Percentiles rank a stretch among this genome's conserved stretches.
phyloP scores from a whole-genome alignment of 2,797 vertebrate genomes.

The Labroides dimidiatus region DNA sequence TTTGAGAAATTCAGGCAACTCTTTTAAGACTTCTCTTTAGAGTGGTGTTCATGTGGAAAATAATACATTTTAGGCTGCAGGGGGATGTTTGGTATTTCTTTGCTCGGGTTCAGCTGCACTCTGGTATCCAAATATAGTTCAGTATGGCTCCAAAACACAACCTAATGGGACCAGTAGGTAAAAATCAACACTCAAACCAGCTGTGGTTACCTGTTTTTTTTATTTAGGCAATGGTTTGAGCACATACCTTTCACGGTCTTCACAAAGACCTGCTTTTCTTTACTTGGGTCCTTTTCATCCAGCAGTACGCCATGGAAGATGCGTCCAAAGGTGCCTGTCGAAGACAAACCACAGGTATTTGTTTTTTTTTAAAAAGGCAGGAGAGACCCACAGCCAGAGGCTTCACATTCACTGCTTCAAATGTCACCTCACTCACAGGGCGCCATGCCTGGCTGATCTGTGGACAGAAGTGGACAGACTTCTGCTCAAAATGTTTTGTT shows the following conservation, averaged over 20 bases:
- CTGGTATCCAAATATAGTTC: too few relatives aligned
- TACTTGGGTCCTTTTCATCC: constrained; percentile 97
- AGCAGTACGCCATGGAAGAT: constrained; percentile 96
- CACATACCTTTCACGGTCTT: constrained; percentile 97
- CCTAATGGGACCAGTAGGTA: too few relatives aligned
- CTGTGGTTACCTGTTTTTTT: background rate
- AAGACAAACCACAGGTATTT: constrained; percentile 50
- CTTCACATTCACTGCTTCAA: constrained; percentile 37
- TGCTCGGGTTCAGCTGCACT: background rate
- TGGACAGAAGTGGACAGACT: constrained; percentile 46
- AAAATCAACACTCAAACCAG: background rate
- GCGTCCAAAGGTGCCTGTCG: constrained; percentile 95
- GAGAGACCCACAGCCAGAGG: constrained; percentile 14
- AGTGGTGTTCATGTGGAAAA: background rate
- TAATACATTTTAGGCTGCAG: background rate
- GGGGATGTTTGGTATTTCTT: background rate
- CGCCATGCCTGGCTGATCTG: constrained; percentile 43
- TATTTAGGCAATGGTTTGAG: background rate
- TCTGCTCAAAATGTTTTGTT: constrained; percentile 38
- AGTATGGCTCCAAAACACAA: too few relatives aligned
- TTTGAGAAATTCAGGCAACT: background rate
- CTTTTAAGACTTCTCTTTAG: background rate
- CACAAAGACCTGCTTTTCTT: constrained; percentile 96
- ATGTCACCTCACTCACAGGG: constrained; percentile 49
- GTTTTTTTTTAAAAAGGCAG: constrained; percentile 38